Percentiles rank a stretch among this genome's conserved stretches.
phyloP scores from a whole-genome alignment of 2,888 invertebrate species.

The Caprella mutica region DNA sequence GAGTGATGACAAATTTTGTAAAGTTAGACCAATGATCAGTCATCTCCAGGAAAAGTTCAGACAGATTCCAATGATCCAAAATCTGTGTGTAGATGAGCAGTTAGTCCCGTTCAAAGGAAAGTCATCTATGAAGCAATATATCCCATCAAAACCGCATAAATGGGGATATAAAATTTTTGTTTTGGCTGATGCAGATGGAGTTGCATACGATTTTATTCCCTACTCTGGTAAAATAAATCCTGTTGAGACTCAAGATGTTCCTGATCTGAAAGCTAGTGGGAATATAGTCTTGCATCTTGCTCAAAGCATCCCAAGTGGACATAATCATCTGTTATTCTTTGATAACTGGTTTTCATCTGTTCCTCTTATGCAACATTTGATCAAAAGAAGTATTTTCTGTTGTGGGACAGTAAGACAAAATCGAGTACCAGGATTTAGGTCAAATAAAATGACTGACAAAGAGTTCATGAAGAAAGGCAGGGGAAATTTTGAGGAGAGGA shows the following conservation, averaged over 20 bases:
- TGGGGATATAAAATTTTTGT: slow-evolving; percentile 11
- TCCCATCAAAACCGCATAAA: slow-evolving; percentile 2
- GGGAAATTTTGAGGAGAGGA: slow-evolving; percentile 9
- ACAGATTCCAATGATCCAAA: background rate
- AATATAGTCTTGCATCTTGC: slow-evolving; percentile 7
- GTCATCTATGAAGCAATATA: slow-evolving; percentile 1
- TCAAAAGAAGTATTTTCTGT: slow-evolving; percentile 3
- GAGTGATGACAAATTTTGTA: slow-evolving; percentile 2
- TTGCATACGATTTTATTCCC: slow-evolving; percentile 10
- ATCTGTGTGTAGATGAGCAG: slow-evolving; percentile 8
- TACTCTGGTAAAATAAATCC: slow-evolving; percentile 11
- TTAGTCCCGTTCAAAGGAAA: slow-evolving; percentile 5
- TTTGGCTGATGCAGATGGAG: background rate
- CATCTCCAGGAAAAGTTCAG: background rate
- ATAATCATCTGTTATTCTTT: background rate
- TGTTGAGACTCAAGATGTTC: slow-evolving; percentile 3
- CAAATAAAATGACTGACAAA: background rate
- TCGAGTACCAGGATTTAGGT: slow-evolving; percentile 1
- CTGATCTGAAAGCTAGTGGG: slow-evolving; percentile 6
- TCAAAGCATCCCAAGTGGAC: background rate
- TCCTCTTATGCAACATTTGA: background rate
- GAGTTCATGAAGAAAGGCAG: slow-evolving; percentile 5
- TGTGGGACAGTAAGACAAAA: slow-evolving; percentile 2
- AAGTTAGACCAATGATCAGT: background rate
- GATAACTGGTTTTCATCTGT: background rate